A percentile compares a stretch with the other conserved stretches of the same genome.
phyloP scores from a whole-genome alignment of 2,113 vertebrate species.

The Alosa alosa region DNA sequence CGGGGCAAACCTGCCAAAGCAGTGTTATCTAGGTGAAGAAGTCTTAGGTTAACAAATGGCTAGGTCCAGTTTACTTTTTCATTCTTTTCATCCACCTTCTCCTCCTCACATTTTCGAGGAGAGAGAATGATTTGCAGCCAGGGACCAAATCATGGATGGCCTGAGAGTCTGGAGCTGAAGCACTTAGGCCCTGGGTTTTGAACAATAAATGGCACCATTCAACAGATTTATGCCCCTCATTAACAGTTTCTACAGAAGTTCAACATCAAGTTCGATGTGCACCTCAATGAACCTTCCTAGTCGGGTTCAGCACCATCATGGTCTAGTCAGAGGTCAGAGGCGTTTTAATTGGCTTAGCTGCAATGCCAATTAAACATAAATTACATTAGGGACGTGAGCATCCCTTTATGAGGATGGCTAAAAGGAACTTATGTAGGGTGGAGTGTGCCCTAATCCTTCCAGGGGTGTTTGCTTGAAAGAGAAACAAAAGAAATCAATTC shows the following conservation, averaged over 20 bases:
- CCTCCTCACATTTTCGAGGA: not conserved
- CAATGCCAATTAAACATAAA: not conserved
- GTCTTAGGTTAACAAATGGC: constrained; percentile 33
- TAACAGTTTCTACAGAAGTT: constrained; percentile 13
- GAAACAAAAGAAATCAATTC: not conserved
- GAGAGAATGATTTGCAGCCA: constrained; percentile 21
- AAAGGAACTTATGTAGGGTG: not conserved
- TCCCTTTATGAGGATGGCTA: not conserved
- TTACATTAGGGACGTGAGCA: not conserved
- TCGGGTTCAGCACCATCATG: not conserved
- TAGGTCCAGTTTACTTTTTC: constrained; percentile 27
- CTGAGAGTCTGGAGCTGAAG: not conserved
- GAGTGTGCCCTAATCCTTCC: not conserved
- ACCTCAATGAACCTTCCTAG: constrained; percentile 8
- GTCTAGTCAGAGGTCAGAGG: not conserved
- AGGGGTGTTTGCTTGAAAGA: constrained; percentile 6
- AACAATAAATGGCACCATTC: not conserved
- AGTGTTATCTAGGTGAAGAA: constrained; percentile 20
- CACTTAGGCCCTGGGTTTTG: not conserved
- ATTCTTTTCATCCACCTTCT: not conserved
- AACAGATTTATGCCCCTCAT: constrained; percentile 2
- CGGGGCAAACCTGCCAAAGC: constrained; percentile 29
- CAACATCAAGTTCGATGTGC: constrained; percentile 27
- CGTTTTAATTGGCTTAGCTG: not conserved
- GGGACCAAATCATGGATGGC: not conserved